phyloP scores from a whole-genome alignment of 2,888 invertebrate species.

The Acronicta psi region DNA sequence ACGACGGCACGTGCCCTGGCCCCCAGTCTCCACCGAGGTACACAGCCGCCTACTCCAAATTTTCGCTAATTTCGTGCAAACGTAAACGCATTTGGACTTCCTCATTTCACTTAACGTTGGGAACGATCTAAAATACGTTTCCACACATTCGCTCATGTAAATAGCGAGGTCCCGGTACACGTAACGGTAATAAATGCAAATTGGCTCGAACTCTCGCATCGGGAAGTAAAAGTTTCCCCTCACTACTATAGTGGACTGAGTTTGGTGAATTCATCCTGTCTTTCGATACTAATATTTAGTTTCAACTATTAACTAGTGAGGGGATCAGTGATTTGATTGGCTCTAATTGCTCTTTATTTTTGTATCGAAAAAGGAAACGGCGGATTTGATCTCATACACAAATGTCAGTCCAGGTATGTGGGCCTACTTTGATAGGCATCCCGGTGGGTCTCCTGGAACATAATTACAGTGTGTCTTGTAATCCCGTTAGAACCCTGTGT shows the following conservation, averaged over 20 bases:
- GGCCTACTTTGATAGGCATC: too few relatives aligned
- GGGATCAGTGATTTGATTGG: slow-evolving; percentile 38
- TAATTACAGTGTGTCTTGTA: too few relatives aligned
- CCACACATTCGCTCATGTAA: slow-evolving; percentile 65
- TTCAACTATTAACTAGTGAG: slow-evolving; percentile 49
- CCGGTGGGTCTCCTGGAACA: too few relatives aligned
- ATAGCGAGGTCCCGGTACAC: slow-evolving; percentile 62
- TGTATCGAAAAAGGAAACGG: too few relatives aligned
- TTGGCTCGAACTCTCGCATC: slow-evolving; percentile 70
- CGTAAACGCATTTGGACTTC: slow-evolving; percentile 52
- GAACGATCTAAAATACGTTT: slow-evolving; percentile 51
- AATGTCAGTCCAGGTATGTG: too few relatives aligned
- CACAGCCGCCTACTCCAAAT: slow-evolving; percentile 41
- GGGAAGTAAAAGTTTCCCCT: slow-evolving; percentile 62
- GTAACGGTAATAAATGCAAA: slow-evolving; percentile 79
- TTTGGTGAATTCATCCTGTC: slow-evolving; percentile 32
- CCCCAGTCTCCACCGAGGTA: slow-evolving; percentile 13
- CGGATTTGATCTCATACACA: too few relatives aligned
- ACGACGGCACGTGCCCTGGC: slow-evolving; percentile 35
- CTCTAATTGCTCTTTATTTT: slow-evolving; percentile 20
- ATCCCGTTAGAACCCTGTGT: too few relatives aligned
- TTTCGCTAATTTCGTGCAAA: slow-evolving; percentile 48
- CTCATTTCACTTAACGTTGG: slow-evolving; percentile 54
- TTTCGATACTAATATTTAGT: slow-evolving; percentile 48
- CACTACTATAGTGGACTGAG: slow-evolving; percentile 32